Base-by-base conservation (phyloP, 2,113 vertebrate genomes). In the Calyptomena viridis region DNA sequence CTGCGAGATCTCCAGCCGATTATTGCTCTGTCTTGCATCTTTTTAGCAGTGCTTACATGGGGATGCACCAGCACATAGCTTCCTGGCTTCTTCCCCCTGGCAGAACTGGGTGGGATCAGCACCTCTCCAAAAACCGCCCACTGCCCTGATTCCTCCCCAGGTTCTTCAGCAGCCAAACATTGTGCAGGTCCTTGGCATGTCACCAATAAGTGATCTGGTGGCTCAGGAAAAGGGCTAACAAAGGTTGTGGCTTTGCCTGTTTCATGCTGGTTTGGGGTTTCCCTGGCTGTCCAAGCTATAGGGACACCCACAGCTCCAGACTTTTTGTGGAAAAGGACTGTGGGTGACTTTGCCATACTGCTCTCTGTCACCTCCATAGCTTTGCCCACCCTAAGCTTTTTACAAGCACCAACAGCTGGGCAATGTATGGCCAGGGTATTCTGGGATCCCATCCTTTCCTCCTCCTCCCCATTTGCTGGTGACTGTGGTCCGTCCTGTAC, bases 161-260 rank as follows among this genome's bases (percentile, higher is more conserved):
- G 20, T 64, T 27, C 28, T 64, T 28, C 53, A 73, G 47, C 59
- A 84, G 37, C n/a, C 59, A 66, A 74, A 68, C 47, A 18, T 3
- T n/a, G 9, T 53, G 27, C 40, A 11, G 14, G 15, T 73, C 10
- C 24, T 4, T 0, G 0, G 13, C 23, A 23, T 0, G 1, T 58
- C 25, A 50, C 39, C 12, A 21, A 2, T 30, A 44, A 62, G 37
- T 8, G 11, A 55, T 21, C 27, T 31, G 15, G 5, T 53, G 27
- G 11, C 53, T 76, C 1, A 2, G 40, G 60, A 82, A 69, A 89
- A 78, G 12, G 19, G 39, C 19, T 20, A 49, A 22, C 6, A 0
- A 60, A 63, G 1, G 7, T 68, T 71, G 21, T 62, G 37, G 15
- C 56, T 92, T 89, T 84, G 22, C 31, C 53, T 5, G 14, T 80